phyloP scores from a whole-genome alignment of 2,113 vertebrate species.

The Notothenia rossii region DNA sequence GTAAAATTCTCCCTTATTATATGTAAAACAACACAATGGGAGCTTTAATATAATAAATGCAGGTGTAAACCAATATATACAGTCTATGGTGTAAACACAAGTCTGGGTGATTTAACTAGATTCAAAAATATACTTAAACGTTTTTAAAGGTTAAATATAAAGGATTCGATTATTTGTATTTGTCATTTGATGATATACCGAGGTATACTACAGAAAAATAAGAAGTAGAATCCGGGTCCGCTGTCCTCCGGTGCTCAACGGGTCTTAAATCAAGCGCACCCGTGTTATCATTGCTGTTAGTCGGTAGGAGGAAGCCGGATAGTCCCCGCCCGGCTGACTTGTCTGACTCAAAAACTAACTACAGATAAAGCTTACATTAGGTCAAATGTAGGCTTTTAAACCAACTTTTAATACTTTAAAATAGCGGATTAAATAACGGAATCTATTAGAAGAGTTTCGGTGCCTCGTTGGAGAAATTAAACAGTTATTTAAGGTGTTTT shows the following conservation, averaged over 20 bases:
- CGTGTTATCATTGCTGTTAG: not conserved
- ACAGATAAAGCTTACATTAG: not conserved
- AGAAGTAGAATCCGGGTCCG: too few species aligned
- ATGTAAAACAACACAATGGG: too few species aligned
- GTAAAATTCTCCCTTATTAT: too few species aligned
- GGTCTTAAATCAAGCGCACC: conserved; percentile 11
- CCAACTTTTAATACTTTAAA: not conserved
- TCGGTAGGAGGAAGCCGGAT: fast-evolving
- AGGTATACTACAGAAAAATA: not conserved
- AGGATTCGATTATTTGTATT: not conserved
- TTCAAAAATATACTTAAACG: too few species aligned
- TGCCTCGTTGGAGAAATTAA: too few species aligned
- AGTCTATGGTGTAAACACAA: too few species aligned
- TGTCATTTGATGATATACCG: not conserved
- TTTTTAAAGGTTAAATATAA: too few species aligned
- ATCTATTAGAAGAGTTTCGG: not conserved
- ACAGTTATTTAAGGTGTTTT: not conserved
- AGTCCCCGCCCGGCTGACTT: not conserved
- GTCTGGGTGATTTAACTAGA: too few species aligned
- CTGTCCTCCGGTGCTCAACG: not conserved
- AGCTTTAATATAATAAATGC: too few species aligned
- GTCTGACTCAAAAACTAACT: not conserved
- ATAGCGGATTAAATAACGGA: not conserved
- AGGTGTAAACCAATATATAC: too few species aligned
- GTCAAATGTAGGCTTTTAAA: not conserved